Evolutionary conservation across 2,888 invertebrate species (phyloP), one percentile per base, ranked within the genome.

Genomic region (Nemurella pictetii): DNA sequence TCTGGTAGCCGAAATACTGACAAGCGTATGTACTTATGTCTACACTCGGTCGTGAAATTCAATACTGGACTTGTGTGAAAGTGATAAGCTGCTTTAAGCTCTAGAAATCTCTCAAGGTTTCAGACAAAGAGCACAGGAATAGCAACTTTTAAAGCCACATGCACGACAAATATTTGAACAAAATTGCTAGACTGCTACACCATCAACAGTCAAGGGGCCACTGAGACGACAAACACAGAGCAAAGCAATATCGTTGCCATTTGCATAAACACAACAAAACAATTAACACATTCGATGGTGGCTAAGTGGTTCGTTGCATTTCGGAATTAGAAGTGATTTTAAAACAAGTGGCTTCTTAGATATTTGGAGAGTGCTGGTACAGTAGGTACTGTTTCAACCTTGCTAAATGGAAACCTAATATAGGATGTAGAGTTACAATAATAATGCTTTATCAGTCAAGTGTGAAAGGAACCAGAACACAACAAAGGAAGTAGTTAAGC

Each of bases 241-340:
- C 55, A 55, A 55, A 12, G 5, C 55, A 75, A 75, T 78, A n/a
- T 28, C 78, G 29, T 26, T 30, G 35, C 32, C 55, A 82, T 82
- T 82, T 82, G 82, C 82, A 82, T 82, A 72, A 27, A 82, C 82
- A 82, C 72, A 72, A 82, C 82, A 82, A 72, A 82, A 82, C 72
- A 82, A 82, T 82, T 82, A 82, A 72, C 82, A 82, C 82, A 15
- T 72, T 55, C 82, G 12, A 35, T n/a, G 12, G 75, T 1, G 20
- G 20, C 55, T 55, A 55, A 55, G 55, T 55, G 55, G 5, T 20
- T 55, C 12, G 55, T 12, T 55, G 55, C 55, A 55, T 55, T n/a
- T 55, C 55, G 9, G 55, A 12, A 55, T 55, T 55, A 12, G 55
- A 20, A 20, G 12, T 20, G 2, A 12, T 55, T 55, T 55, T 55